Percentiles rank a stretch among this genome's conserved stretches.
phyloP scores from a whole-genome alignment of 2,888 invertebrate species.

The Cremastinae sp. region DNA sequence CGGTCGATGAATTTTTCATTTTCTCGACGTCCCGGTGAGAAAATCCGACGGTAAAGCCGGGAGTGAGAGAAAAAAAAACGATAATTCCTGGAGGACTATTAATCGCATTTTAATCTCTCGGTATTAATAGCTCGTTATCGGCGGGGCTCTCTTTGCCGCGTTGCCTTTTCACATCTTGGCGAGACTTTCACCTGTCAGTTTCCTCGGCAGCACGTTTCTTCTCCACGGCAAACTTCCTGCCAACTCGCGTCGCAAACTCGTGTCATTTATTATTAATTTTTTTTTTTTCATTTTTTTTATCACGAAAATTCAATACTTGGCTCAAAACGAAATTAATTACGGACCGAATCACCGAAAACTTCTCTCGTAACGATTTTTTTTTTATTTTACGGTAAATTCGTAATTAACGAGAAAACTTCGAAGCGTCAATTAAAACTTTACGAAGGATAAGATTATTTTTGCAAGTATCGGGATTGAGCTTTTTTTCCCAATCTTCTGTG shows the following conservation, averaged over 20 bases:
- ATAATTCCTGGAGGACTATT: constrained; percentile 29
- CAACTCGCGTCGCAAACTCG: constrained; percentile 36
- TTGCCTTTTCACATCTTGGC: constrained; percentile 3
- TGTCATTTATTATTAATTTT: constrained; percentile 20
- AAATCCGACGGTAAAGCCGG: constrained; percentile 15
- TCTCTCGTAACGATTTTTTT: too few species aligned
- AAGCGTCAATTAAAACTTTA: too few species aligned
- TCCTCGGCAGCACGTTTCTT: constrained; percentile 3
- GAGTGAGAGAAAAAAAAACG: background rate
- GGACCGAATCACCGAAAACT: too few species aligned
- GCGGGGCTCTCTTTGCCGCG: constrained; percentile 20
- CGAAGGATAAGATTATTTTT: too few species aligned
- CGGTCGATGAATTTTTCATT: constrained; percentile 5
- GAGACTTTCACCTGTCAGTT: constrained; percentile 1
- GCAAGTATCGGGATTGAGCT: too few species aligned
- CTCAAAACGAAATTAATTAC: too few species aligned
- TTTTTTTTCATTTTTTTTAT: too few species aligned
- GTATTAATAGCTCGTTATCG: constrained; percentile 55
- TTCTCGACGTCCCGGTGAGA: constrained; percentile 2
- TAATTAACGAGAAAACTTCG: too few species aligned
- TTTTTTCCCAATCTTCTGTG: too few species aligned
- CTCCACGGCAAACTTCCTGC: constrained; percentile 24
- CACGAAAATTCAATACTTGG: too few species aligned
- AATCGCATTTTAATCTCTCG: constrained; percentile 46
- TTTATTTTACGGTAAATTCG: too few species aligned